Percentiles rank a stretch among this genome's conserved stretches.
phyloP scores from a whole-genome alignment of 2,113 vertebrate genomes.

The Malurus cyaneus region DNA sequence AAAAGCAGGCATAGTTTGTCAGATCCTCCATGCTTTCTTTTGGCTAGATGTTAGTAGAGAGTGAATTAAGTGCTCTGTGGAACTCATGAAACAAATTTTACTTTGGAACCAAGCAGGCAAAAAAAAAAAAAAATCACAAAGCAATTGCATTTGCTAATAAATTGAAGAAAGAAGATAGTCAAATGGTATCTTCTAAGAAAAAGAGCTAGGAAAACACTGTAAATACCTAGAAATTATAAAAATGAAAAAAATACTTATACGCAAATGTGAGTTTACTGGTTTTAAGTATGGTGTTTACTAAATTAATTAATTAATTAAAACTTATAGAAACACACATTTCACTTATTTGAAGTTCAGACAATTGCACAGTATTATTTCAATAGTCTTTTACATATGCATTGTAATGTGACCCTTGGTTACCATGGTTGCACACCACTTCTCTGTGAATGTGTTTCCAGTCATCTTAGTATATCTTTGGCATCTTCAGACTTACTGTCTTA shows the following conservation, averaged over 20 bases:
- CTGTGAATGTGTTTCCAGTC: not conserved
- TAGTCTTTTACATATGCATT: not conserved
- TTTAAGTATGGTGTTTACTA: not conserved
- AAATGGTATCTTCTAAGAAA: not conserved
- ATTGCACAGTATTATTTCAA: not conserved
- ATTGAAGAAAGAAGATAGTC: not conserved
- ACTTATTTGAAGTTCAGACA: not conserved
- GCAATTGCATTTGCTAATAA: not conserved
- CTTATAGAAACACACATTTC: not conserved
- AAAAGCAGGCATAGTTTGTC: not conserved
- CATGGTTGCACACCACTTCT: not conserved
- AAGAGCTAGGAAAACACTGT: not conserved
- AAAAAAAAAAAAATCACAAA: not conserved
- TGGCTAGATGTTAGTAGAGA: not conserved
- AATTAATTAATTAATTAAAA: not conserved
- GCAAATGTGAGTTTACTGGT: not conserved
- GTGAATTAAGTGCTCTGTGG: not conserved
- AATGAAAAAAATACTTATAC: not conserved
- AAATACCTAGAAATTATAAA: not conserved
- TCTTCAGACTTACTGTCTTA: not conserved
- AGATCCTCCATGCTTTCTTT: not conserved
- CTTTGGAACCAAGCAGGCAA: not conserved
- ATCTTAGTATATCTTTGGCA: not conserved
- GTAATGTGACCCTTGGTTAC: not conserved
- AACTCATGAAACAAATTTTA: not conserved